These are phyloP conservation scores for Blennius ocellaris DNA, from an alignment of 2,113 vertebrate species.

Conservation along the genomic window DNA sequence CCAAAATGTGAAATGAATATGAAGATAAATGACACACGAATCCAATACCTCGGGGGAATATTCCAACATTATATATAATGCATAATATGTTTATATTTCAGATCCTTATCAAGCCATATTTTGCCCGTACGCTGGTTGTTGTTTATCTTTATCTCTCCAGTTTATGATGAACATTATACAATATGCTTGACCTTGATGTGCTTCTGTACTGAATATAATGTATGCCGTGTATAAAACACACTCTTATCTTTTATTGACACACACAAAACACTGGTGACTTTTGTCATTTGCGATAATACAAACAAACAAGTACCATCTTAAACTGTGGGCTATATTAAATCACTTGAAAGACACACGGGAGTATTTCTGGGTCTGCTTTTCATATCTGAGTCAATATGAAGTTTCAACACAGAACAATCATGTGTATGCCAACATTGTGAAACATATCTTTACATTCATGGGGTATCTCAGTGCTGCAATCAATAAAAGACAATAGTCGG, in stretches of 20 bases:
- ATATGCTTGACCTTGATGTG: slow-evolving; percentile 45
- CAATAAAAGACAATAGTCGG: slow-evolving; percentile 15
- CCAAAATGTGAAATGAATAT: slow-evolving; percentile 78
- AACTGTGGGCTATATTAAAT: background rate
- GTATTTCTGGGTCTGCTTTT: slow-evolving; percentile 12
- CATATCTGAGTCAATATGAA: slow-evolving; percentile 12
- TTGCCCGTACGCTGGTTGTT: slow-evolving; percentile 19
- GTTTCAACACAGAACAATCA: background rate
- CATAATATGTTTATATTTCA: slow-evolving; percentile 55
- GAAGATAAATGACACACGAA: slow-evolving; percentile 74
- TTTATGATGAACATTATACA: slow-evolving; percentile 33
- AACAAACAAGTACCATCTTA: background rate
- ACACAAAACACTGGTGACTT: slow-evolving; percentile 13
- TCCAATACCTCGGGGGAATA: slow-evolving; percentile 45
- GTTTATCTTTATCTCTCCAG: slow-evolving; percentile 36
- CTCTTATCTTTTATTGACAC: slow-evolving; percentile 21
- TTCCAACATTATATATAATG: slow-evolving; percentile 60
- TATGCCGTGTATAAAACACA: slow-evolving; percentile 18
- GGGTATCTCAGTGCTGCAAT: slow-evolving; percentile 13
- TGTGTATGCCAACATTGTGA: slow-evolving; percentile 16
- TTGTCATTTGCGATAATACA: slow-evolving; percentile 5
- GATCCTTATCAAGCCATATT: slow-evolving; percentile 54
- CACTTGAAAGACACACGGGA: slow-evolving; percentile 6
- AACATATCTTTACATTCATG: slow-evolving; percentile 10
- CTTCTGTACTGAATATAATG: slow-evolving; percentile 24